These are phyloP conservation scores for Otus sunia DNA, from an alignment of 2,113 vertebrate genomes.

Conservation along the genomic window DNA sequence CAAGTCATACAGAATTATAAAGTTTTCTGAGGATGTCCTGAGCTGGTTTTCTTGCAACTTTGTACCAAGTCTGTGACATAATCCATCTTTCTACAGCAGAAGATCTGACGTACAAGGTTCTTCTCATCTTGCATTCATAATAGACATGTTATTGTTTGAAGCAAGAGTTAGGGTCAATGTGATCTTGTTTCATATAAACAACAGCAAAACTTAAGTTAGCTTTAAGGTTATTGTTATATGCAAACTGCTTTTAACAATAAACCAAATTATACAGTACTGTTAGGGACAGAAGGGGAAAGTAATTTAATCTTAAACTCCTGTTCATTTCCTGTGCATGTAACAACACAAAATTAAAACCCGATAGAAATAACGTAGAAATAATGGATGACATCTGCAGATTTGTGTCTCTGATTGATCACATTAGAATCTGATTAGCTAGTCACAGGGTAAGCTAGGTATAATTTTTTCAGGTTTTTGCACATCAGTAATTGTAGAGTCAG, in stretches of 20 bases:
- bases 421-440: background rate
- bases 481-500: background rate
- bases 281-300: background rate
- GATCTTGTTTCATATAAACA: background rate
- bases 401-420: background rate
- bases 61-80: background rate
- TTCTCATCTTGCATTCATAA: background rate
- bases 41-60: background rate
- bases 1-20: background rate
- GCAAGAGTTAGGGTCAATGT: background rate
- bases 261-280: background rate
- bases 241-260: background rate
- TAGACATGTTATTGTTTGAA: background rate
- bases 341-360: background rate
- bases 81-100: background rate
- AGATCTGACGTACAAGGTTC: background rate
- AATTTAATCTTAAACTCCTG: conserved; percentile 18
- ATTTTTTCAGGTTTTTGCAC: background rate
- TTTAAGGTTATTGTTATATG: background rate
- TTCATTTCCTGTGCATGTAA: conserved; percentile 26
- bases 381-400: background rate
- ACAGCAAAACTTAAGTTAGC: background rate
- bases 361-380: background rate
- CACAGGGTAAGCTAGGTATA: background rate
- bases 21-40: background rate